Percentiles rank a stretch among this genome's conserved stretches.
phyloP scores from a whole-genome alignment of 2,797 vertebrate genomes.

The Melanotaenia nigrans region DNA sequence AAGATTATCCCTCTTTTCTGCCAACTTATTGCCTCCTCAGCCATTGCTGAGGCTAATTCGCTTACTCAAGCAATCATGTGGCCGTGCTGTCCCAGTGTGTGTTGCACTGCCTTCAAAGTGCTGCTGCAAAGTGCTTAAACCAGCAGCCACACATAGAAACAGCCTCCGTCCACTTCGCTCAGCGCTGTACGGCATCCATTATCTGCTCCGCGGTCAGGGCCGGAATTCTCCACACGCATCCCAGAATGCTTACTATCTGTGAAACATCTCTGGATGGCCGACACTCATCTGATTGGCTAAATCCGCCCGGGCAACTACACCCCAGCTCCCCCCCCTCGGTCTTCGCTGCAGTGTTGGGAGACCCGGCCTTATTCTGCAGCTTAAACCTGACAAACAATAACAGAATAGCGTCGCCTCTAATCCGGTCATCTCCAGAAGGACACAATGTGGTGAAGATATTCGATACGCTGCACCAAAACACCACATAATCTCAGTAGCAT shows the following conservation, averaged over 20 bases:
- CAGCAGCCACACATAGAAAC: slow-evolving; percentile 62
- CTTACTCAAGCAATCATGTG: slow-evolving; percentile 83
- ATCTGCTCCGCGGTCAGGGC: slow-evolving; percentile 71
- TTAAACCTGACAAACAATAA: slow-evolving; percentile 37
- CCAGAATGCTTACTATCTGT: slow-evolving; percentile 75
- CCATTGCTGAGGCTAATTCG: slow-evolving; percentile 80
- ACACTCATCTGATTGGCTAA: slow-evolving; percentile 80
- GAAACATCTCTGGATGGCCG: slow-evolving; percentile 76
- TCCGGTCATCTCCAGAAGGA: slow-evolving; percentile 24
- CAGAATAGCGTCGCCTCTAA: slow-evolving; percentile 7
- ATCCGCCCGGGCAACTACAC: slow-evolving; percentile 48
- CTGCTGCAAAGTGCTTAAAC: slow-evolving; percentile 64
- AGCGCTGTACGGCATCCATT: slow-evolving; percentile 69
- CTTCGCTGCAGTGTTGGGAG: slow-evolving; percentile 20
- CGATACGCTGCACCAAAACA: not conserved
- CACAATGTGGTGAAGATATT: slow-evolving; percentile 12
- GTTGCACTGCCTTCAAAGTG: slow-evolving; percentile 52
- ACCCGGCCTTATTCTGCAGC: slow-evolving; percentile 17
- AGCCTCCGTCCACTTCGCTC: slow-evolving; percentile 73
- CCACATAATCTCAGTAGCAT: not conserved
- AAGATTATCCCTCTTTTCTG: slow-evolving; percentile 84
- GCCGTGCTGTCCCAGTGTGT: slow-evolving; percentile 46
- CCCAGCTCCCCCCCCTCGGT: not conserved
- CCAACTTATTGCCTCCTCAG: slow-evolving; percentile 83
- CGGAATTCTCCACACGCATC: slow-evolving; percentile 77